Base-by-base conservation (phyloP, 92 coral and sea anemone species). In the Meandrina meandrites region DNA sequence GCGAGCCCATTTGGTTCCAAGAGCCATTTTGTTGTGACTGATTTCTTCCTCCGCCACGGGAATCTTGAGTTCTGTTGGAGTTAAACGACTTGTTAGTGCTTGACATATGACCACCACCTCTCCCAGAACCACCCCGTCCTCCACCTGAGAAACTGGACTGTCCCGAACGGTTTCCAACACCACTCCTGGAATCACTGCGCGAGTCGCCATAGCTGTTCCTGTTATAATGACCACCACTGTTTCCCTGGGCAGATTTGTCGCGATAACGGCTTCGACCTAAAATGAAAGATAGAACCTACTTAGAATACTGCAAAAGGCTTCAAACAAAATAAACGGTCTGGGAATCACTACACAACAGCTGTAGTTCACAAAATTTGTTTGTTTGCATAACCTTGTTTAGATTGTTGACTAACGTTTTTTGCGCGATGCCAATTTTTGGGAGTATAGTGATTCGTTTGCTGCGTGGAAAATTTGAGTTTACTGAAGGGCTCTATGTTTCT, bases 211-310 rank as follows among this genome's bases (percentile, higher is more conserved):
- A 71, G 81, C 70, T 75, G 53, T 56, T 50, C 82, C 86, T 75
- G 81, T 80, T 75, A 70, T 50, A 80, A 81, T 81, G 47, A 40
- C 87, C 81, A 64, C 86, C 58, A 51, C 76, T 70, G 42, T 75
- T 58, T 62, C 53, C 85, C 74, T 37, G 79, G 18, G 80, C 53
- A 47, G 83, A 66, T 78, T 92, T 92, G 50, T 81, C 88, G 42
- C 98, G 94, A 81, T 84, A 96, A 82, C 98, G 98, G 87, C 89
- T 96, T 77, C 99, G 98, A 58, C 91, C 99, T 96, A 91, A 86
- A 84, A 81, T 15, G 42, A 66, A 62, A 75, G 50, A 57, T 11
- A 80, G 8, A 71, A 3, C 2, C 24, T 19, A 16, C 10, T 31
- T 58, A 58, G n/a, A 58, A 21, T 58, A 21, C 24, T 62, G 69